Evolutionary conservation across 2,888 invertebrate genomes (phyloP), one percentile per base, ranked within the genome.

Genomic region (Galeruca laticollis): DNA sequence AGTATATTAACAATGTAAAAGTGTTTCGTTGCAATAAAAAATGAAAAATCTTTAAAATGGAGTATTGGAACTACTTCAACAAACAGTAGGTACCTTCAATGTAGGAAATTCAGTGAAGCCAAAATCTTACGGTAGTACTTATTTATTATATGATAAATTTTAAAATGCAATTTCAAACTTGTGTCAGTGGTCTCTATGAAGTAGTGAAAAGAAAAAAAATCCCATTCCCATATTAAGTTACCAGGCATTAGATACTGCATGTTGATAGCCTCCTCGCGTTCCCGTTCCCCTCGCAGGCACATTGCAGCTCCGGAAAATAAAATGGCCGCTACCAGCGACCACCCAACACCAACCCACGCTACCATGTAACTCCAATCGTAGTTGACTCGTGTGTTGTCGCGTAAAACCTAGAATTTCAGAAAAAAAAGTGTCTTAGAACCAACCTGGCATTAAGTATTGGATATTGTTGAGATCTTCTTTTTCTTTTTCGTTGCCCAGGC

Each of bases 181-280:
- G 47, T 47, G 4, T 47, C 6, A 18, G 9, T 18, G 47, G 9
- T 47, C 15, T 47, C 18, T 15, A 43, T n/a, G 43, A 13, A 43
- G n/a, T 43, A 13, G 9, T 18, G 47, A 18, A 47, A 18, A 2
- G 18, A 47, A 47, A 47, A 18, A 18, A 9, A n/a, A 57, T 64
- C 70, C 66, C 60, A 65, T 33, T 21, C 31, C 59, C 51, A 66
- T 10, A 66, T 65, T 47, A 81, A 82, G 83, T 86, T 92, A 96
- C 96, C 96, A 88, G 96, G 96, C 96, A 96, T 96, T 88, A 97
- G 91, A 88, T 97, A 97, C 90, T 97, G 97, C 93, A 97, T 94
- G 90, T 97, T 97, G 89, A 96, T 92, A 87, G 96, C 95, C 88
- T 97, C 96, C 87, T 97, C 97, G 86, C 94, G 91, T 88, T 96